Base-by-base conservation (phyloP, 2,113 vertebrate species). In the Rhadina sibilatrix region DNA sequence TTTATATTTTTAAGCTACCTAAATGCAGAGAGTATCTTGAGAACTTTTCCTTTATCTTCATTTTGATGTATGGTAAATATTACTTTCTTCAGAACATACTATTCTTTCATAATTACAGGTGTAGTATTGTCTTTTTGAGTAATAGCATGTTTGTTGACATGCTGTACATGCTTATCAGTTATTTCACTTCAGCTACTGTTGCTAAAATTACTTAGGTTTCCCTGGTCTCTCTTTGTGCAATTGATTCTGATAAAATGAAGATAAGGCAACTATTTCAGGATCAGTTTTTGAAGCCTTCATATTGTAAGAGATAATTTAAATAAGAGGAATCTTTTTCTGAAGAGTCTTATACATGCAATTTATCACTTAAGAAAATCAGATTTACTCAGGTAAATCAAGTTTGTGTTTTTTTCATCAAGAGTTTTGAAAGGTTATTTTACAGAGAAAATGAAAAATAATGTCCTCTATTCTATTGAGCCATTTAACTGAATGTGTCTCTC, bases 351-450 rank as follows among this genome's bases (percentile, higher is more conserved):
- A 63, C 11, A 65, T 87, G 28, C 30, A 87, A 93, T 86, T 88
- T 91, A 49, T 90, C 31, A 72, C 61, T 89, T 76, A 85, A 88
- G 85, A 86, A 64, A 11, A 63, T n/a, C 38, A 64, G 53, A 88
- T 93, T 91, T 95, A 56, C 65, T 75, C 77, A 74, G n/a, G 37
- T 74, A 87, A 74, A 60, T 92, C 47, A 63, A 14, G 16, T 81
- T 76, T 30, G 37, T 21, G 2, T 21, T 31, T 60, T 80, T 37
- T 44, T 28, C 0, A 49, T 91, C 66, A 87, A 66, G 50, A 83
- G 80, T 59, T 61, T 85, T 94, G 69, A 52, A 88, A 94, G 59
- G 25, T 83, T 94, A 17, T 96, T 98, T 97, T 80, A 93, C 84
- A 79, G 38, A 94, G 31, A 94, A 77, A 88, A 93, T 65, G 56